Conservation (phyloP, 2,888 invertebrate genomes). For the Ommatoiulus sabulosus region DNA sequence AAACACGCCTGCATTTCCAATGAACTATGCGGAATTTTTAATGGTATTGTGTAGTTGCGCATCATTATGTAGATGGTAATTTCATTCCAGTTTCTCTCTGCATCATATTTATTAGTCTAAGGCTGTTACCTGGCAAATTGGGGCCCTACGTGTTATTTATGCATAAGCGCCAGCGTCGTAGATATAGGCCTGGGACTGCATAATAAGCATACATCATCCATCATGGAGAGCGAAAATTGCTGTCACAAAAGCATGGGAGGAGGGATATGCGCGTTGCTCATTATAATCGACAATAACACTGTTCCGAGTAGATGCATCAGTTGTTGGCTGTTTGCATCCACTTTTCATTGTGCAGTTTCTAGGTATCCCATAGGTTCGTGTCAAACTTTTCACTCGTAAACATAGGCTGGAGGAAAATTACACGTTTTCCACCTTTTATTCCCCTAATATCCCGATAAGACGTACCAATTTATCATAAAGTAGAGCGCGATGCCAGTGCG, state of each 20-base stretch:
- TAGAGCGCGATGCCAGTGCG: not conserved
- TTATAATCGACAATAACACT: slow-evolving; percentile 46
- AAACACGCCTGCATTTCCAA: slow-evolving; percentile 39
- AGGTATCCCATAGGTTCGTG: not conserved
- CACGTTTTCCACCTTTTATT: not conserved
- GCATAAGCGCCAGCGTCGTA: slow-evolving; percentile 18
- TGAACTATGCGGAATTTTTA: slow-evolving; percentile 46
- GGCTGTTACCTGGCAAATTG: slow-evolving; percentile 48
- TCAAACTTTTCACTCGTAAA: not conserved
- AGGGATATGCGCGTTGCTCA: slow-evolving; percentile 42
- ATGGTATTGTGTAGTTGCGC: slow-evolving; percentile 41
- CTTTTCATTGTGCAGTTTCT: not conserved
- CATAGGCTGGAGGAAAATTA: not conserved
- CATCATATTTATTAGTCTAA: slow-evolving; percentile 48
- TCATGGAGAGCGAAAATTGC: slow-evolving; percentile 51
- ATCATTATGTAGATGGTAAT: slow-evolving; percentile 48
- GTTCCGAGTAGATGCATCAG: slow-evolving; percentile 1
- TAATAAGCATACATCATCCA: slow-evolving; percentile 54
- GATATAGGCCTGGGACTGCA: slow-evolving; percentile 44
- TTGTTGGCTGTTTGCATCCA: slow-evolving; percentile 7
- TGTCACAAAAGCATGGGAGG: slow-evolving; percentile 53
- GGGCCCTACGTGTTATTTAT: slow-evolving; percentile 46
- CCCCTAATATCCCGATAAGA: not conserved
- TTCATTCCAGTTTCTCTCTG: slow-evolving; percentile 39
- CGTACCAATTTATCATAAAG: not conserved